phyloP scores from a whole-genome alignment of 2,797 vertebrate species.

The Salarias fasciatus region DNA sequence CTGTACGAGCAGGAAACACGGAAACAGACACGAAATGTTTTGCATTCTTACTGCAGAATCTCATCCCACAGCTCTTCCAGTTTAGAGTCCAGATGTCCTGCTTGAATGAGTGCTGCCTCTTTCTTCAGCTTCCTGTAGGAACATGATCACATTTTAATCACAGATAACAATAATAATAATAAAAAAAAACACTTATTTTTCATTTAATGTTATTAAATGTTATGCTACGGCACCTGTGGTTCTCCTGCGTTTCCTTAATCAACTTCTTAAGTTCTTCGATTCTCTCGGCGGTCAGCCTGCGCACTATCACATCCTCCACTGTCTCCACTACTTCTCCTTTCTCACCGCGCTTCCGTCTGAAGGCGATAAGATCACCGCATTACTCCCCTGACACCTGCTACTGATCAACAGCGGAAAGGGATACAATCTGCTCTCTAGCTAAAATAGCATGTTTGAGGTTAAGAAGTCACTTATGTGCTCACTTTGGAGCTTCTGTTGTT shows the following conservation, averaged over 20 bases:
- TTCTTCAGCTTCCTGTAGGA: slow-evolving; percentile 89
- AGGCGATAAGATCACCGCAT: not conserved
- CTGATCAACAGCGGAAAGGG: not conserved
- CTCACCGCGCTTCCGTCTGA: slow-evolving; percentile 94
- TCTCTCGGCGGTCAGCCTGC: slow-evolving; percentile 93
- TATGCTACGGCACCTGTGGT: slow-evolving; percentile 86
- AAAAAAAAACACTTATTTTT: not conserved
- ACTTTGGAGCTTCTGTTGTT: slow-evolving; percentile 97
- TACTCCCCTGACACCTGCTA: not conserved
- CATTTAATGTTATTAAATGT: not conserved
- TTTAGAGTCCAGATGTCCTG: slow-evolving; percentile 91
- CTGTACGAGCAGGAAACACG: too few species aligned
- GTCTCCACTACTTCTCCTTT: slow-evolving; percentile 97
- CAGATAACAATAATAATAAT: not conserved
- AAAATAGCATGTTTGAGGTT: slow-evolving; percentile 11
- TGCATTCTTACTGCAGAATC: slow-evolving; percentile 86
- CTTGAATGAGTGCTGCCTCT: slow-evolving; percentile 93
- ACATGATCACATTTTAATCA: not conserved
- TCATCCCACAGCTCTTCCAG: slow-evolving; percentile 92
- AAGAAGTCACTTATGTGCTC: slow-evolving; percentile 63
- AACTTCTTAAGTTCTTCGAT: slow-evolving; percentile 93
- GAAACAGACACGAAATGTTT: slow-evolving; percentile 3
- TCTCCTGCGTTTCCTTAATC: slow-evolving; percentile 95
- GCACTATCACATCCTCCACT: slow-evolving; percentile 95
- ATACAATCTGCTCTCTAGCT: not conserved